Evolutionary conservation across 2,797 vertebrate species (phyloP).

Genomic region (Orientallactaga sibirica): DNA sequence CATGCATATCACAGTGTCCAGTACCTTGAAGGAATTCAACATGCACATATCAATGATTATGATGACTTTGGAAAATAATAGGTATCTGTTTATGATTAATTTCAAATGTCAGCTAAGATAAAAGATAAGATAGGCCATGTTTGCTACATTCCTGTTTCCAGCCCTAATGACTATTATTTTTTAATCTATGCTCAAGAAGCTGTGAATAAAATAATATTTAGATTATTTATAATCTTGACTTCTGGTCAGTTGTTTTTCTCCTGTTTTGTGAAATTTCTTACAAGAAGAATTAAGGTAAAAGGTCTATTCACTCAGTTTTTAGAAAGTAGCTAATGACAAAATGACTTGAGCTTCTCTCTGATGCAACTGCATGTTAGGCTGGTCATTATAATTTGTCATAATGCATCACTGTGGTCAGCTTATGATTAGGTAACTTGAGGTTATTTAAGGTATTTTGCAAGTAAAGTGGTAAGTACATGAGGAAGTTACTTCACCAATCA

Average conservation of each 20-base stretch:
- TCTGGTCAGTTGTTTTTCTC: background rate
- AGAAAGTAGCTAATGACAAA: background rate
- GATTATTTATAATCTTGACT: background rate
- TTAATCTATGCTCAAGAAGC: background rate
- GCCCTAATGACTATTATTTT: background rate
- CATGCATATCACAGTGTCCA: background rate
- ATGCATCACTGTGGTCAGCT: background rate
- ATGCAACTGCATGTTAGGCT: background rate
- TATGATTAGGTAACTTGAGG: background rate
- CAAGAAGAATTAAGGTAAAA: constrained; percentile 1
- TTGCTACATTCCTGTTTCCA: background rate
- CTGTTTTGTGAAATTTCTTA: background rate
- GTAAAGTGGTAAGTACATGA: background rate
- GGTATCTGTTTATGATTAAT: background rate
- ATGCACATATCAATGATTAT: background rate
- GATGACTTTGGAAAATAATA: background rate
- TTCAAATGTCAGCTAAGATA: background rate
- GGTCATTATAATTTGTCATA: background rate
- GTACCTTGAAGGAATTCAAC: background rate
- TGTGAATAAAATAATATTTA: constrained; percentile 2
- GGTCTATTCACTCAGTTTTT: background rate
- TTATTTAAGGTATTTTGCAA: background rate
- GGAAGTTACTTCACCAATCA: background rate
- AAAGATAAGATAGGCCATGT: background rate
- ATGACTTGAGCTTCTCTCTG: background rate